These are phyloP conservation scores for Oryzias melastigma DNA, from an alignment of 2,113 vertebrate genomes.

Conservation along the genomic window DNA sequence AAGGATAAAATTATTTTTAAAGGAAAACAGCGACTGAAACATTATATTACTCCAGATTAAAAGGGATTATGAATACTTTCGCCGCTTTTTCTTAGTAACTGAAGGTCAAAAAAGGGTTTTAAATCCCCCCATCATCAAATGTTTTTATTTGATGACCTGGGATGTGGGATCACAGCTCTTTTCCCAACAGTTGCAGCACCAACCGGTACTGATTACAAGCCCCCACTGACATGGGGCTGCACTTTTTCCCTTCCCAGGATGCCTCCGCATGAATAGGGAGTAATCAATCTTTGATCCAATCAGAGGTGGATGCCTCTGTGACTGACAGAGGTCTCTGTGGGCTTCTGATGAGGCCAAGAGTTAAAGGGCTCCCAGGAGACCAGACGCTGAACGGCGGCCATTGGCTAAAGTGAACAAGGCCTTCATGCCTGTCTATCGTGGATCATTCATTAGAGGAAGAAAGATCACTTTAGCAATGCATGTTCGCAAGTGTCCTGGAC, in stretches of 20 bases:
- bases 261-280: conserved; percentile 74
- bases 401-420: conserved; percentile 18
- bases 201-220: conserved; percentile 82
- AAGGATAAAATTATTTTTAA: neutral
- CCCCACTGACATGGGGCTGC: conserved; percentile 78
- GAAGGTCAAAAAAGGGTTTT: conserved; percentile 43
- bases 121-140: conserved; percentile 18
- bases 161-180: conserved; percentile 23
- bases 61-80: conserved; percentile 44
- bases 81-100: conserved; percentile 16
- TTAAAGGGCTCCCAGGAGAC: conserved; percentile 71
- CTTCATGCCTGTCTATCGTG: neutral
- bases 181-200: no score
- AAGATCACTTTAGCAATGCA: no score
- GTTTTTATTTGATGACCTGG: conserved; percentile 16
- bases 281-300: conserved; percentile 87
- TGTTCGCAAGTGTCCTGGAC: no score
- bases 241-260: conserved; percentile 66
- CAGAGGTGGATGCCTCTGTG: conserved; percentile 76
- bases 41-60: conserved; percentile 45
- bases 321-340: conserved; percentile 80
- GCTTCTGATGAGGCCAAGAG: conserved; percentile 77
- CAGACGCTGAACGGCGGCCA: conserved; percentile 46
- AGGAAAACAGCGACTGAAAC: conserved; percentile 25
- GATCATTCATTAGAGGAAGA: no score